A percentile compares a stretch with the other conserved stretches of the same genome.
Conservation (phyloP, 2,888 invertebrate genomes). For the Ceriagrion tenellum region DNA sequence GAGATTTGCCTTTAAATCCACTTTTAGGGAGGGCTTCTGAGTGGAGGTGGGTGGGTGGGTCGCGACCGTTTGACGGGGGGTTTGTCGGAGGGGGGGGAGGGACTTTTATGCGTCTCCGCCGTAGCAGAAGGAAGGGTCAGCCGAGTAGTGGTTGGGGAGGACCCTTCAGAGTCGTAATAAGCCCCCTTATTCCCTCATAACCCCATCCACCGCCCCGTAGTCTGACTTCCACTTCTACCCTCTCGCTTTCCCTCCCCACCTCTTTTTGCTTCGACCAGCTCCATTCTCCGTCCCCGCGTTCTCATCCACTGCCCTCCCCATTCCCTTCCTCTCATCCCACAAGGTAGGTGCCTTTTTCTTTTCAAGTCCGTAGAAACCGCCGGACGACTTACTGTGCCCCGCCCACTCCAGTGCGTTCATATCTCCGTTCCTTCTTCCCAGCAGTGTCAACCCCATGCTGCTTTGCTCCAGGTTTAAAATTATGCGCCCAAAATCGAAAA, state of each 20-base stretch:
- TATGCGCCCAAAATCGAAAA: not conserved
- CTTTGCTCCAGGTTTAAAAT: not conserved
- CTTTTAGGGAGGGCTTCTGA: not conserved
- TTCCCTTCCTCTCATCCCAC: not conserved
- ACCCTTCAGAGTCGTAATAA: slow-evolving; percentile 31
- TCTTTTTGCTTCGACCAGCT: not conserved
- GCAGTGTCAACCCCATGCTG: not conserved
- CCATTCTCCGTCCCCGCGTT: not conserved
- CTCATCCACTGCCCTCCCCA: not conserved
- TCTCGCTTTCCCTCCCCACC: not conserved
- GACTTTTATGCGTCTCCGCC: slow-evolving; percentile 26
- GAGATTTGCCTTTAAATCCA: slow-evolving; percentile 41
- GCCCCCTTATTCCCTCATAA: not conserved
- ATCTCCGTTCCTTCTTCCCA: not conserved
- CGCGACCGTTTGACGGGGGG: not conserved
- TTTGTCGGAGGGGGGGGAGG: too few species aligned
- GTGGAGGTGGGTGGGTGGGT: not conserved
- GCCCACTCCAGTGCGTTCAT: not conserved
- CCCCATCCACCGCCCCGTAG: not conserved
- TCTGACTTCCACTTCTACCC: not conserved
- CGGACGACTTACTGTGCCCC: not conserved
- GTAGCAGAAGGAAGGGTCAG: slow-evolving; percentile 39
- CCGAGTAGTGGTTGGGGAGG: not conserved
- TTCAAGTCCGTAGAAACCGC: not conserved
- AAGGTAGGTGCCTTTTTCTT: not conserved